Evolutionary conservation across 2,113 vertebrate species (phyloP).

Genomic region (Tachysurus fulvidraco): DNA sequence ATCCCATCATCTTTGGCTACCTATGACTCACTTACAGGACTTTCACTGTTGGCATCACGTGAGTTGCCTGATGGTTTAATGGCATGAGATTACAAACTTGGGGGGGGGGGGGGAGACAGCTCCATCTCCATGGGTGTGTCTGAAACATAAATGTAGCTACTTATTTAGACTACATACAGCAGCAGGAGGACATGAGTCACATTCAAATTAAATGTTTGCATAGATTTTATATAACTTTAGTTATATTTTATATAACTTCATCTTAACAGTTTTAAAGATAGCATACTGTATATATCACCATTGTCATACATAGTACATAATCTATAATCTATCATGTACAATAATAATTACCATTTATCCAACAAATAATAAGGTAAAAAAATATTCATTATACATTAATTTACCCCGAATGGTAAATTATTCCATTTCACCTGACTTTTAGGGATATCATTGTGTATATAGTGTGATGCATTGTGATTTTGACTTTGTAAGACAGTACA

Average conservation of each 20-base stretch:
- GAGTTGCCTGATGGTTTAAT: conserved; percentile 65
- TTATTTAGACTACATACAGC: neutral
- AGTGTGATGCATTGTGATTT: neutral
- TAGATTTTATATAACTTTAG: neutral
- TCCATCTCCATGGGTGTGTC: neutral
- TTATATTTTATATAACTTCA: neutral
- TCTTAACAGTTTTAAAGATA: neutral
- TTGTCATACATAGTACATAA: neutral
- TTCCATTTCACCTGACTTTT: neutral
- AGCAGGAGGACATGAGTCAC: neutral
- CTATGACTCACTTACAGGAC: conserved; percentile 8
- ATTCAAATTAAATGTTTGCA: neutral
- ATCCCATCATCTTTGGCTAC: neutral
- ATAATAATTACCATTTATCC: too few relatives aligned
- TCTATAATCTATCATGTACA: too few relatives aligned
- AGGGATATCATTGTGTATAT: neutral
- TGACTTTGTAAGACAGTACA: neutral
- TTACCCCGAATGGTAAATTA: neutral
- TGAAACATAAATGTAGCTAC: neutral
- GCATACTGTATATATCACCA: neutral
- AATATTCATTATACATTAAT: too few relatives aligned
- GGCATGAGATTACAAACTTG: conserved; percentile 63
- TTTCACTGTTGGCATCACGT: conserved; percentile 16
- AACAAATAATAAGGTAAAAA: too few relatives aligned
- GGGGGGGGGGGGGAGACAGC: conserved; percentile 31